Percentiles rank a stretch among this genome's conserved stretches.
Conservation (phyloP, 2,888 invertebrate species). For the Pollenia labialis region DNA sequence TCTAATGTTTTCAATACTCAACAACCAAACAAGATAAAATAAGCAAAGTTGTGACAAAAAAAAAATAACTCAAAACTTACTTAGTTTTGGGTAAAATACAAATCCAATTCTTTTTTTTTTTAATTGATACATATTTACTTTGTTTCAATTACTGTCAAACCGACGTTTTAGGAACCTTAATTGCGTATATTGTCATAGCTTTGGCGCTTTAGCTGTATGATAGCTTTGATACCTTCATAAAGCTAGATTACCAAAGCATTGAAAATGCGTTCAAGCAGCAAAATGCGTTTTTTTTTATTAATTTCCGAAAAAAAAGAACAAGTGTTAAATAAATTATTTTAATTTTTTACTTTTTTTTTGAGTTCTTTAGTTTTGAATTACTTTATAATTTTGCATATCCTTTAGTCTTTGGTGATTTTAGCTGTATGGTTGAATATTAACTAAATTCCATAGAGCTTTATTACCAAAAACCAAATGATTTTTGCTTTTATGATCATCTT, state of each 20-base stretch:
- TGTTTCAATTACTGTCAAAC: too few relatives aligned
- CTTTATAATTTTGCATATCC: slow-evolving; percentile 81
- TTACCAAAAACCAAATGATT: slow-evolving; percentile 88
- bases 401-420: slow-evolving; percentile 90
- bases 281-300: not conserved
- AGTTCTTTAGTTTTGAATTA: slow-evolving; percentile 28
- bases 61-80: not conserved
- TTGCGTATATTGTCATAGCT: slow-evolving; percentile 87
- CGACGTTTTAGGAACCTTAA: not conserved
- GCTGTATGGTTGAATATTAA: slow-evolving; percentile 86
- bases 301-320: slow-evolving; percentile 7
- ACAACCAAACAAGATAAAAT: not conserved
- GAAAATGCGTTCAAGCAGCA: slow-evolving; percentile 80
- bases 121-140: too few relatives aligned
- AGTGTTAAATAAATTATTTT: not conserved
- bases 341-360: slow-evolving; percentile 9
- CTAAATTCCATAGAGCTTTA: slow-evolving; percentile 88
- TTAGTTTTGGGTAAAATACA: too few relatives aligned
- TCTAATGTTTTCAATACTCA: slow-evolving; percentile 74
- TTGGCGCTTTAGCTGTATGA: slow-evolving; percentile 97
- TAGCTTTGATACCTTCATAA: slow-evolving; percentile 90
- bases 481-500: slow-evolving; percentile 77
- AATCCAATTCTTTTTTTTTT: too few relatives aligned
- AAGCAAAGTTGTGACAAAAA: not conserved
- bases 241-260: slow-evolving; percentile 98